Base-by-base conservation (phyloP, 1,140 invertebrate genomes). In the Phymorhynchus buccinoides region DNA sequence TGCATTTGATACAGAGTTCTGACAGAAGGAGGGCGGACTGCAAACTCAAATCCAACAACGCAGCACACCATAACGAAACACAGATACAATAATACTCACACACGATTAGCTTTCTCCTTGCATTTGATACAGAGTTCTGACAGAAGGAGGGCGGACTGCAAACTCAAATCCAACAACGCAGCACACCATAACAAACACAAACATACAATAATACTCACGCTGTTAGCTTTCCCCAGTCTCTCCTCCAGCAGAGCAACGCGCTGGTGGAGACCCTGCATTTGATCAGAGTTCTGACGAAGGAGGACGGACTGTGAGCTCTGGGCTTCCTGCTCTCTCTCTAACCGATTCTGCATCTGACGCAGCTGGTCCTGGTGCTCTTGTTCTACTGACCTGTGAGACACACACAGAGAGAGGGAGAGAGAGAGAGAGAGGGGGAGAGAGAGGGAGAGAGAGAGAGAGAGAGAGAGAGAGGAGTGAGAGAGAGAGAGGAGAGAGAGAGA, bases 361-460 rank as follows among this genome's bases (percentile, higher is more conserved):
- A 96, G 91, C 82, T 96, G 95, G 87, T 97, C 96, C 1, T 95
- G 92, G 89, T 97, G 96, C 84, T 96, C 95, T 68, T 95, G 95
- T 89, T 98, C 97, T 3, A 97, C 91, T 79, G 95, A 94, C 77
- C 95, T 96, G 62, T 18, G 73, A 22, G 56, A 62, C 16, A 62
- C 7, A 62, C 16, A 62, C 7, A 62, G 56, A 62, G 7, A 62
- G 56, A 62, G 73, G 22, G 16, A 37, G 41, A 39, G 73, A 75
- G 32, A 35, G 73, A 41, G 35, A 75, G 37, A 75, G 73, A 14
- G 14, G 22, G 14, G 37, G 32, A 75, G 32, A 75, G 71, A 41
- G 12, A 75, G 39, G n/a, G 7, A 62, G 56, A 22, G 6, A n/a
- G n/a, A n/a, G n/a, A n/a, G n/a, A n/a, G n/a, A n/a, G n/a, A n/a